phyloP scores from a whole-genome alignment of 2,888 invertebrate genomes.

The Petrophora chlorosata region DNA sequence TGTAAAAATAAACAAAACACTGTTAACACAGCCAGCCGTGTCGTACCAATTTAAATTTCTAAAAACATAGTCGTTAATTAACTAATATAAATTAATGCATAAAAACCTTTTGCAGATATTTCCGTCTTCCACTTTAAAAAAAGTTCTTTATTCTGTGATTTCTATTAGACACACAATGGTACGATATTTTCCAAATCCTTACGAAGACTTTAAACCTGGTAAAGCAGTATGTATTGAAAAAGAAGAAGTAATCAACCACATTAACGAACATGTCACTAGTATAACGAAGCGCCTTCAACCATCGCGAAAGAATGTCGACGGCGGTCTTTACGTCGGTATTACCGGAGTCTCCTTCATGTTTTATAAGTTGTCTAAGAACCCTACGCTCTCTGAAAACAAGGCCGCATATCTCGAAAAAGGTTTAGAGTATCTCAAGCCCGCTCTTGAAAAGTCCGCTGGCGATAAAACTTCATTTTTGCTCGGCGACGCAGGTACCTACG shows the following conservation, averaged over 20 bases:
- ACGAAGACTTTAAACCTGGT: constrained; percentile 56
- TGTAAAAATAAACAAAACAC: too few relatives aligned
- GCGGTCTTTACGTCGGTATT: constrained; percentile 87
- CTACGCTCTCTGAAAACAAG: constrained; percentile 70
- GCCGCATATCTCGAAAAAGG: constrained; percentile 82
- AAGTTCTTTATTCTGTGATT: constrained; percentile 40
- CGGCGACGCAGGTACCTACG: constrained; percentile 91
- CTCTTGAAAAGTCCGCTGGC: constrained; percentile 82
- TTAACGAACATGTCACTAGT: constrained; percentile 59
- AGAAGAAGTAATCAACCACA: constrained; percentile 51
- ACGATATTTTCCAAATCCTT: constrained; percentile 70
- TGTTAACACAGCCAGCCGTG: too few relatives aligned
- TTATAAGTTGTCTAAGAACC: constrained; percentile 85
- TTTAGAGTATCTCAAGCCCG: constrained; percentile 85
- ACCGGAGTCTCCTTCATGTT: constrained; percentile 91
- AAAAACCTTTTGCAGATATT: constrained; percentile 37
- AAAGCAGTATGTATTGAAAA: constrained; percentile 42
- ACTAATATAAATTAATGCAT: constrained; percentile 49
- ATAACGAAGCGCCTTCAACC: constrained; percentile 66
- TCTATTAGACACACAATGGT: constrained; percentile 62
- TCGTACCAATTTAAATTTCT: too few relatives aligned
- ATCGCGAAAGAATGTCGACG: constrained; percentile 73
- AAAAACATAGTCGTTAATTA: too few relatives aligned
- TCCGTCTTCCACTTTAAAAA: constrained; percentile 39
- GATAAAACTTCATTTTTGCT: constrained; percentile 89